Conservation (phyloP, 2,113 vertebrate genomes). For the Anarhynchus alexandrinus region DNA sequence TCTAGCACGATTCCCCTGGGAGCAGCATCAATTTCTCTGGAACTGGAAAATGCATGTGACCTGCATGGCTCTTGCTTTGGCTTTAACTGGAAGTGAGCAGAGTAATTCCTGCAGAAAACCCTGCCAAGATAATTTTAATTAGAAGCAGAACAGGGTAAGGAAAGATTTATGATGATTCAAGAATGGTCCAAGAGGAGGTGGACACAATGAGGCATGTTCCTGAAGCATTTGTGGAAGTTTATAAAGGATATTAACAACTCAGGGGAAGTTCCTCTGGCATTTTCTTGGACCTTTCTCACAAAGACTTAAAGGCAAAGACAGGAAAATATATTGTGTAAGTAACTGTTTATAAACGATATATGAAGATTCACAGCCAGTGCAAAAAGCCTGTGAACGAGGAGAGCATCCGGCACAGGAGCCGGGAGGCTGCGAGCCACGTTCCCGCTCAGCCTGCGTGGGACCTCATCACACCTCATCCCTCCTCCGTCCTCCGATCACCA, state of each 20-base stretch:
- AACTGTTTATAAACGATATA: background rate
- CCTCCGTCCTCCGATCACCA: accelerated
- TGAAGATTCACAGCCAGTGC: background rate
- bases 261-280: background rate
- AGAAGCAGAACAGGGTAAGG: background rate
- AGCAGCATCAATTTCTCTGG: background rate
- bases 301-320: background rate
- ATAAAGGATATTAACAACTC: background rate
- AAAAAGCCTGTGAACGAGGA: background rate
- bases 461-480: background rate
- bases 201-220: slow-evolving; percentile 20
- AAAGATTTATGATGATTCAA: background rate
- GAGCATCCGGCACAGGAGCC: background rate
- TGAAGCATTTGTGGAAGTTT: background rate
- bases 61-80: background rate
- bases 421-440: background rate
- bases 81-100: slow-evolving; percentile 19
- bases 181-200: background rate
- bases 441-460: background rate
- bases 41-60: background rate
- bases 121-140: background rate
- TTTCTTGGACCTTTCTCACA: background rate
- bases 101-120: background rate
- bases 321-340: slow-evolving; percentile 10
- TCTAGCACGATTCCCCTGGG: background rate